Conservation (phyloP, 2,888 invertebrate genomes). For the Oscheius sp. region DNA sequence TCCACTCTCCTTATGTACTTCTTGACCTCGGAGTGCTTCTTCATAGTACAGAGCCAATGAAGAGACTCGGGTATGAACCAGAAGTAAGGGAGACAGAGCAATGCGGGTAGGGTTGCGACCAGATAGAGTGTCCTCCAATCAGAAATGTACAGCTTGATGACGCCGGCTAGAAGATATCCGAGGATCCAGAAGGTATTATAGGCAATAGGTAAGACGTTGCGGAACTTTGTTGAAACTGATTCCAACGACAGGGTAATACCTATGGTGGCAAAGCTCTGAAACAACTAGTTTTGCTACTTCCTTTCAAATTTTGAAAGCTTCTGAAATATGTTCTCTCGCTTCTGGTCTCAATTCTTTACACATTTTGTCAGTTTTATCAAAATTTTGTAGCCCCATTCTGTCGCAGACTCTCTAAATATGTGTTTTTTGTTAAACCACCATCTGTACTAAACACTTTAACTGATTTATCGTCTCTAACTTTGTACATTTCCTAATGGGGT, state of each 20-base stretch:
- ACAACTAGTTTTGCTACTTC: neutral
- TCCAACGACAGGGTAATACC: constrained; percentile 48
- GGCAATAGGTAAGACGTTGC: constrained; percentile 49
- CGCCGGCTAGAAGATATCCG: constrained; percentile 55
- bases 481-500: too few relatives aligned
- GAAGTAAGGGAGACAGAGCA: constrained; percentile 60
- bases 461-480: too few relatives aligned
- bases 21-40: constrained; percentile 48
- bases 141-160: constrained; percentile 56
- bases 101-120: constrained; percentile 57
- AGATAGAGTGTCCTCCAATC: constrained; percentile 68
- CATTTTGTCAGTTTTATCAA: too few relatives aligned
- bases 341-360: too few relatives aligned
- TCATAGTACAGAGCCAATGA: constrained; percentile 68
- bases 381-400: too few relatives aligned
- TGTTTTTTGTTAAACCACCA: too few relatives aligned
- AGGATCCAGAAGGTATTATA: constrained; percentile 46
- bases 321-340: too few relatives aligned
- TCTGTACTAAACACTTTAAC: too few relatives aligned
- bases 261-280: constrained; percentile 3
- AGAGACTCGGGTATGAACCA: constrained; percentile 64
- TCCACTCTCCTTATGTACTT: constrained; percentile 49
- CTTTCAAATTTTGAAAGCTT: too few relatives aligned
- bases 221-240: constrained; percentile 54
- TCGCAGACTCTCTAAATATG: too few relatives aligned